Evolutionary conservation across 2,113 vertebrate species (phyloP).

Genomic region (Camarhynchus parvulus): DNA sequence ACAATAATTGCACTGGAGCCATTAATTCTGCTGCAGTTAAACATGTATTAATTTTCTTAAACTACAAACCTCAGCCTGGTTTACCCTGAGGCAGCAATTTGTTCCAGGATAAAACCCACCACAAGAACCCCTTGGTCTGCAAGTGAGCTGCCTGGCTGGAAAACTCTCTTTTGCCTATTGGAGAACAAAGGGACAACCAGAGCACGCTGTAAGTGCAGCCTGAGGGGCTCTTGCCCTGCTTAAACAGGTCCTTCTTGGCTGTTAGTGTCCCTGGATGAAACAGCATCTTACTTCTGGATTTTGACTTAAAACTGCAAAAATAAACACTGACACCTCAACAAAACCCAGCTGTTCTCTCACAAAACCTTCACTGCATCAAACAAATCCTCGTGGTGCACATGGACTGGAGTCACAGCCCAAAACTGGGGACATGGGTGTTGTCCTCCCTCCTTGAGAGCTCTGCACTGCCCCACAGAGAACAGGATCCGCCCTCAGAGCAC

Average conservation of each 20-base stretch:
- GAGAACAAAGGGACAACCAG: not conserved
- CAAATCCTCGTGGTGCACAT: fast-evolving
- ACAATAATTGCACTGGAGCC: not conserved
- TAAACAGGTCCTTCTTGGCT: not conserved
- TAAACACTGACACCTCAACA: not conserved
- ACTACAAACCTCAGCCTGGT: not conserved
- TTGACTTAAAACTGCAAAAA: not conserved
- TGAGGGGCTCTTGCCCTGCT: not conserved
- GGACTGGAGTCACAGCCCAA: not conserved
- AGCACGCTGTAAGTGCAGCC: not conserved
- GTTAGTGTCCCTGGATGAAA: not conserved
- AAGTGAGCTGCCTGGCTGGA: not conserved
- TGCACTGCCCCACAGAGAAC: fast-evolving
- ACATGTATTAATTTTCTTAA: not conserved
- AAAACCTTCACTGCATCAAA: fast-evolving
- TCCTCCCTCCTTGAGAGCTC: not conserved
- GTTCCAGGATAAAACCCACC: constrained; percentile 11
- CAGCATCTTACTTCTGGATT: not conserved
- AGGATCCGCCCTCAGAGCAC: not conserved
- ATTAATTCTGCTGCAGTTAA: not conserved
- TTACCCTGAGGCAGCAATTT: constrained; percentile 10
- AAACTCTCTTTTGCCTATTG: not conserved
- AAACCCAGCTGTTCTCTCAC: not conserved
- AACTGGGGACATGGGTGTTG: not conserved
- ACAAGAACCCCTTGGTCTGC: not conserved